Evolutionary conservation across 2,797 vertebrate species (phyloP).

Genomic region (Myoxocephalus aenaeus): DNA sequence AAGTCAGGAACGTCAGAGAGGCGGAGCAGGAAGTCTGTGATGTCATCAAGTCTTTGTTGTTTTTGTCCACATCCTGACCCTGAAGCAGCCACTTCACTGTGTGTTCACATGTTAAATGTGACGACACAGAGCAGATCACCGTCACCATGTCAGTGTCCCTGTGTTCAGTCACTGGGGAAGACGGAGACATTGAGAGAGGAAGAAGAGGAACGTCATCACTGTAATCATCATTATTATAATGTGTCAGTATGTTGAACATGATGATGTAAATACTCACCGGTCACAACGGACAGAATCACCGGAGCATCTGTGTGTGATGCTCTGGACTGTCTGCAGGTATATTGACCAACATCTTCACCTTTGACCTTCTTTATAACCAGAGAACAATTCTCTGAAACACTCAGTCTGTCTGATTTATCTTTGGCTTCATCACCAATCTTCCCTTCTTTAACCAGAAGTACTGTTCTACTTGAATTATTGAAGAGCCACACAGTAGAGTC

Average conservation of each 20-base stretch:
- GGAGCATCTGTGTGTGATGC: rapidly evolving
- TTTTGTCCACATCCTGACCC: rapidly evolving
- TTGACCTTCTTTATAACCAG: slow-evolving; percentile 10
- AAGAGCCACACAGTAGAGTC: rapidly evolving
- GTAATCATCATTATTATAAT: neutral
- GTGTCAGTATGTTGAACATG: neutral
- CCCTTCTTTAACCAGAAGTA: rapidly evolving
- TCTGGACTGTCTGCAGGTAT: neutral
- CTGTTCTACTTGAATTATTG: rapidly evolving
- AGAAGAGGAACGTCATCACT: neutral
- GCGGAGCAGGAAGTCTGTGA: rapidly evolving
- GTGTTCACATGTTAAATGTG: rapidly evolving
- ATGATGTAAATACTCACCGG: slow-evolving; percentile 27
- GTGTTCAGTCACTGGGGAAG: slow-evolving; percentile 21
- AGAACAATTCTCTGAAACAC: neutral
- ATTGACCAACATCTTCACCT: rapidly evolving
- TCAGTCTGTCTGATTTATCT: no score
- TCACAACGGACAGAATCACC: neutral
- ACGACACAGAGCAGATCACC: neutral
- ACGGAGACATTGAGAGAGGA: slow-evolving; percentile 13
- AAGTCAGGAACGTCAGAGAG: rapidly evolving
- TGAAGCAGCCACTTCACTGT: neutral
- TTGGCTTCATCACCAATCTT: neutral
- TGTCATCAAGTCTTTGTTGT: rapidly evolving
- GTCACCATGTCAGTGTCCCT: rapidly evolving